Evolutionary conservation across 1,140 invertebrate species (phyloP).

Genomic region (Eupristina koningsbergeri): DNA sequence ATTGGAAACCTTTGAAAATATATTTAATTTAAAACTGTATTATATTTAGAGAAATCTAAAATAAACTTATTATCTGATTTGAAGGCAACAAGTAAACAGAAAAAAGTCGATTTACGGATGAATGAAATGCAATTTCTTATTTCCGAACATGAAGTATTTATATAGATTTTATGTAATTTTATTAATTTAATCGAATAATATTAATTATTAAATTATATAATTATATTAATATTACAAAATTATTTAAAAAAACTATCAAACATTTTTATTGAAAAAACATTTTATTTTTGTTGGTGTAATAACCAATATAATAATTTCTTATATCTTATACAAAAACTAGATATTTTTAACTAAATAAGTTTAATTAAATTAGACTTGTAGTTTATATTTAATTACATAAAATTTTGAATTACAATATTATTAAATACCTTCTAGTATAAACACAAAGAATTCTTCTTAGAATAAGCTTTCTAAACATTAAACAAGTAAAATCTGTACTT

Average conservation of each 20-base stretch:
- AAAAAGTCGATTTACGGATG: conserved; percentile 37
- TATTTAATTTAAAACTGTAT: conserved; percentile 36
- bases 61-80: conserved; percentile 40
- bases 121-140: conserved; percentile 26
- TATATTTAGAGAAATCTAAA: conserved; percentile 34
- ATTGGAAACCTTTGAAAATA: conserved; percentile 14
- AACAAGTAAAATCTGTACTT: neutral
- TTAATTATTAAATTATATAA: too few species aligned
- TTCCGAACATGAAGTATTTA: conserved; percentile 16
- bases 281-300: too few species aligned
- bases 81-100: conserved; percentile 15
- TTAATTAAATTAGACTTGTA: neutral
- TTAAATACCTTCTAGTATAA: neutral
- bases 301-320: too few species aligned
- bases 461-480: too few species aligned
- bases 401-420: neutral
- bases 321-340: neutral
- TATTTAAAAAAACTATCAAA: too few species aligned
- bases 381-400: neutral
- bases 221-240: too few species aligned
- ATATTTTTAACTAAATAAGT: neutral
- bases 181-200: conserved; percentile 12
- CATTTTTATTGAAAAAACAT: too few species aligned
- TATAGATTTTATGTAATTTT: neutral
- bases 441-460: too few species aligned